phyloP scores from a whole-genome alignment of 2,113 vertebrate species.

The Grallaria varia region DNA sequence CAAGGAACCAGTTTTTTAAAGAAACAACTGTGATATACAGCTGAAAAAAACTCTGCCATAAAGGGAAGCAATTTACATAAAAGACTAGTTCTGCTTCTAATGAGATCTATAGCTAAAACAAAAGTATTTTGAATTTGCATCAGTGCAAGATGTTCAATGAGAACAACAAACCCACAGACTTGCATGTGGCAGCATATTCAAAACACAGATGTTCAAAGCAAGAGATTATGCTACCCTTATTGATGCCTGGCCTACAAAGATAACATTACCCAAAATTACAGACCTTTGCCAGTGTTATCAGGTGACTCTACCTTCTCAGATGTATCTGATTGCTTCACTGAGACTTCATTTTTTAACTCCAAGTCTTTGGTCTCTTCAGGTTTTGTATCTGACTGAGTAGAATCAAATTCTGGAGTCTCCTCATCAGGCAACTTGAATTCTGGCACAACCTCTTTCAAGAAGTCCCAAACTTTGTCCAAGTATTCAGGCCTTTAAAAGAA shows the following conservation, averaged over 20 bases:
- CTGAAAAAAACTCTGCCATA: not conserved
- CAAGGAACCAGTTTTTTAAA: not conserved
- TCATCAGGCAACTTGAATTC: conserved; percentile 76
- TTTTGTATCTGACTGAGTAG: conserved; percentile 13
- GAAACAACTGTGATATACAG: not conserved
- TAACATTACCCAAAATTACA: not conserved
- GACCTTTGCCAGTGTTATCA: conserved; percentile 74
- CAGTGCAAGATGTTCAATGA: not conserved
- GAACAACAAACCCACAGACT: not conserved
- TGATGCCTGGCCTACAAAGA: not conserved
- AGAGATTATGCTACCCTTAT: not conserved
- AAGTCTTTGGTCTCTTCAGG: conserved; percentile 29
- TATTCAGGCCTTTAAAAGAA: conserved; percentile 70
- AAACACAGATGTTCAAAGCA: not conserved
- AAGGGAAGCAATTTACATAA: not conserved
- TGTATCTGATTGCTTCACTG: conserved; percentile 41
- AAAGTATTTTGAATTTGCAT: not conserved
- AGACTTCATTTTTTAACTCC: conserved; percentile 46
- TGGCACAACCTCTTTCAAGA: conserved; percentile 80
- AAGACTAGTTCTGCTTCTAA: not conserved
- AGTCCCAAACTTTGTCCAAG: conserved; percentile 79
- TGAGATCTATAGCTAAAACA: not conserved
- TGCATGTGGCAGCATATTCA: not conserved
- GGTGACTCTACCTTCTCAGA: conserved; percentile 47
- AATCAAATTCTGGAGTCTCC: conserved; percentile 44